Conservation (phyloP, 2,888 invertebrate species). For the Drosophila ochracea region DNA sequence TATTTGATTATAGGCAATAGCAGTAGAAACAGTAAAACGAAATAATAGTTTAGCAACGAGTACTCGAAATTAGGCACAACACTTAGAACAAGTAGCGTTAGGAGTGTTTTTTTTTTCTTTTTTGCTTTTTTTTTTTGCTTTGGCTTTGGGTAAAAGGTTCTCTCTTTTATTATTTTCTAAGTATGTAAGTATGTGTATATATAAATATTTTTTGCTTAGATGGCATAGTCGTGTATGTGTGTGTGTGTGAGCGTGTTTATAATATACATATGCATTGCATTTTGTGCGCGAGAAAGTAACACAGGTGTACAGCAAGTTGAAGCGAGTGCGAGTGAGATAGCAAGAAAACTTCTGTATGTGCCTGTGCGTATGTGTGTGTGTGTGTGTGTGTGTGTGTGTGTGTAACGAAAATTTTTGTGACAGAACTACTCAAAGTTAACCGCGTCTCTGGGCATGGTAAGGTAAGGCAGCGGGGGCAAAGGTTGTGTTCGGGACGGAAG, state of each 20-base stretch:
- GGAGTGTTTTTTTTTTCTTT: slow-evolving; percentile 43
- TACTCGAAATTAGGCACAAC: slow-evolving; percentile 74
- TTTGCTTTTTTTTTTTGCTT: slow-evolving; percentile 16
- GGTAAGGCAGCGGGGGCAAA: slow-evolving; percentile 2
- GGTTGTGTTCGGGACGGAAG: not conserved
- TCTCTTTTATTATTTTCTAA: slow-evolving; percentile 14
- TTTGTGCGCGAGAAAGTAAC: slow-evolving; percentile 48
- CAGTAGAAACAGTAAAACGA: slow-evolving; percentile 70
- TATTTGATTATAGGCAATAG: slow-evolving; percentile 65
- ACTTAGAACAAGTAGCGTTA: slow-evolving; percentile 72
- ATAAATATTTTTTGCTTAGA: slow-evolving; percentile 11
- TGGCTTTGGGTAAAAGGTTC: slow-evolving; percentile 25
- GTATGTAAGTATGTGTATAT: slow-evolving; percentile 10
- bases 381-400: slow-evolving; percentile 7
- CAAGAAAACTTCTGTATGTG: slow-evolving; percentile 41
- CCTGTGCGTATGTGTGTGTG: slow-evolving; percentile 11
- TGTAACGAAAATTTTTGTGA: slow-evolving; percentile 30
- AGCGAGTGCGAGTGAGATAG: slow-evolving; percentile 13
- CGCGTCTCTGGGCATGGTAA: slow-evolving; percentile 16
- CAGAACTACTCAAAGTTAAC: slow-evolving; percentile 49
- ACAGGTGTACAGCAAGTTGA: slow-evolving; percentile 33
- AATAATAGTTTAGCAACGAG: slow-evolving; percentile 69
- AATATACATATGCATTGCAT: slow-evolving; percentile 43
- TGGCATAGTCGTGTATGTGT: slow-evolving; percentile 14
- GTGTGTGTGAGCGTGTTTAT: slow-evolving; percentile 17